Conservation (phyloP, 2,888 invertebrate species). For the Stenodema calcarata region DNA sequence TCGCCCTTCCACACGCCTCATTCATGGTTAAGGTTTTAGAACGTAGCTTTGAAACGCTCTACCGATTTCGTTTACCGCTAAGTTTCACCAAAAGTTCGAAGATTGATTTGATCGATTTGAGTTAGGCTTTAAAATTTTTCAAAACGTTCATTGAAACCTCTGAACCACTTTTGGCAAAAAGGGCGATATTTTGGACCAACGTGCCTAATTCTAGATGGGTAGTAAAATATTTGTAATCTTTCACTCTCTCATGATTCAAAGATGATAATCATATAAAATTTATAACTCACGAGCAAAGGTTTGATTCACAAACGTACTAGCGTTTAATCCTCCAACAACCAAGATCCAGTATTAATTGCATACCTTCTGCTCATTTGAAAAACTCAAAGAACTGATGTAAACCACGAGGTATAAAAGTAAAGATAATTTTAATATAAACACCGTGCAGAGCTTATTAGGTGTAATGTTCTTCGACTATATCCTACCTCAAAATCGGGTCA, state of each 20-base stretch:
- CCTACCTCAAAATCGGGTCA: too few relatives aligned
- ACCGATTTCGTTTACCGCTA: conserved; percentile 41
- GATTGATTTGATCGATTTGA: neutral
- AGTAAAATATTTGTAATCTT: neutral
- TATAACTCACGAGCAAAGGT: too few relatives aligned
- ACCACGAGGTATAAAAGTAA: too few relatives aligned
- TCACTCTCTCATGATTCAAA: neutral
- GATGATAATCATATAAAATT: neutral
- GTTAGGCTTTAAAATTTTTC: neutral
- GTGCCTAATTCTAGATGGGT: neutral
- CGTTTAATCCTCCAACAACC: too few relatives aligned
- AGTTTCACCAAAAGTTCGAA: conserved; percentile 15
- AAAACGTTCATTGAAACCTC: conserved; percentile 1
- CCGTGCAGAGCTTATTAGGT: too few relatives aligned
- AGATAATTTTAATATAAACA: too few relatives aligned
- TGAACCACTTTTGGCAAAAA: conserved; percentile 11
- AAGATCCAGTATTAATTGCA: too few relatives aligned
- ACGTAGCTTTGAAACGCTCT: conserved; percentile 42
- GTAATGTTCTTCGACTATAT: too few relatives aligned
- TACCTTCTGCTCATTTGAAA: too few relatives aligned
- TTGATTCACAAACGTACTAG: too few relatives aligned
- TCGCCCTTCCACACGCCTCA: conserved; percentile 46
- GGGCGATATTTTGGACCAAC: conserved; percentile 18
- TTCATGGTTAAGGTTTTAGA: conserved; percentile 46
- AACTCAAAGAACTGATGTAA: too few relatives aligned